Percentiles rank a stretch among this genome's conserved stretches.
phyloP scores from a whole-genome alignment of 2,888 invertebrate species.

The Tenthredo scrophulariae region DNA sequence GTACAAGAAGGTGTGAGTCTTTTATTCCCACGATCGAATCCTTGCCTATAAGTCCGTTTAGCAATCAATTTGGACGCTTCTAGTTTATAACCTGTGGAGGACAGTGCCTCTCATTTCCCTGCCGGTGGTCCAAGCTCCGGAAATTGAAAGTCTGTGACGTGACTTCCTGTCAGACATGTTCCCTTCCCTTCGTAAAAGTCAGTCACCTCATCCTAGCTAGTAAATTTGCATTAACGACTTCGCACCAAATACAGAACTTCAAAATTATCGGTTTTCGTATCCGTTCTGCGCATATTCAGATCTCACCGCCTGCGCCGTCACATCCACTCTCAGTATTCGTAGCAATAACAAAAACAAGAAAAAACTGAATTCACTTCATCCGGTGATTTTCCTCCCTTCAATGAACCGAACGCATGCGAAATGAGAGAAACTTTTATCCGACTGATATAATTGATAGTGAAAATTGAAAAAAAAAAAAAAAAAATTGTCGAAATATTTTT shows the following conservation, averaged over 20 bases:
- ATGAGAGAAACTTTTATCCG: background rate
- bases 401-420: background rate
- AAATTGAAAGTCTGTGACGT: constrained; percentile 75
- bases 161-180: constrained; percentile 66
- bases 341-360: background rate
- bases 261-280: constrained; percentile 27
- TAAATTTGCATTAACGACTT: constrained; percentile 65
- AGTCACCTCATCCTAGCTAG: constrained; percentile 11
- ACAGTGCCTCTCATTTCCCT: constrained; percentile 58
- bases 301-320: background rate
- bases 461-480: background rate
- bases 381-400: background rate
- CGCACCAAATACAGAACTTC: constrained; percentile 23
- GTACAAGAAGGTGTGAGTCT: background rate
- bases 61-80: constrained; percentile 52
- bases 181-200: constrained; percentile 58
- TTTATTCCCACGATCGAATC: constrained; percentile 25
- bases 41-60: constrained; percentile 37
- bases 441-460: background rate
- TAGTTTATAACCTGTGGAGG: constrained; percentile 50
- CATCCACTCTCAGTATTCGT: background rate
- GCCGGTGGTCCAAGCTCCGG: constrained; percentile 65
- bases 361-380: background rate
- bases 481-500: background rate
- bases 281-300: background rate